Percentiles rank a stretch among this genome's conserved stretches.
Evolutionary conservation across 2,113 vertebrate species (phyloP).

Genomic region (Bagarius yarrelli): DNA sequence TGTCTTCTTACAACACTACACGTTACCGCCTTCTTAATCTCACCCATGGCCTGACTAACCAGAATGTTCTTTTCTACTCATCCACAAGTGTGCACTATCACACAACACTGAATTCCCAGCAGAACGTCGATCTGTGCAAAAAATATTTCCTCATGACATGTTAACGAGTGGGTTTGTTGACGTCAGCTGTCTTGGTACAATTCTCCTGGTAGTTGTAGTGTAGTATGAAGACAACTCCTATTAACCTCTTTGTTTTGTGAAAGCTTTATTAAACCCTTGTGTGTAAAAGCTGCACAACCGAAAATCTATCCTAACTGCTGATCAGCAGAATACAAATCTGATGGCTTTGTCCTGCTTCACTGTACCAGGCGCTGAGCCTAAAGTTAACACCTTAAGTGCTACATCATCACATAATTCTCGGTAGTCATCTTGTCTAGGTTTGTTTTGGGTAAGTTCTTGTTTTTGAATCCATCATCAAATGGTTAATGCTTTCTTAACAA

Average conservation of each 20-base stretch:
- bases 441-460: constrained; percentile 3
- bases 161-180: constrained; percentile 13
- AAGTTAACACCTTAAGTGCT: constrained; percentile 40
- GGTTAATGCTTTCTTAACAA: constrained; percentile 38
- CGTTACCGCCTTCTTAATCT: not conserved
- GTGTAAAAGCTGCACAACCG: constrained; percentile 14
- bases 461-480: constrained; percentile 13
- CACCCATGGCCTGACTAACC: constrained; percentile 1
- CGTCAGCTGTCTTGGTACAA: constrained; percentile 24
- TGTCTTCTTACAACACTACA: constrained; percentile 2
- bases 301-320: constrained; percentile 38
- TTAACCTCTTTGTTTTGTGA: constrained; percentile 32
- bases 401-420: constrained; percentile 29
- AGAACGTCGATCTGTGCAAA: not conserved
- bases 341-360: constrained; percentile 44
- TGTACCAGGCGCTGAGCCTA: constrained; percentile 40
- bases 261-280: constrained; percentile 31
- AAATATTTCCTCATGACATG: not conserved
- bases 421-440: constrained; percentile 6
- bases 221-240: constrained; percentile 27
- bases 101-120: not conserved
- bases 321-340: constrained; percentile 40
- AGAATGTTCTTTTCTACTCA: constrained; percentile 18
- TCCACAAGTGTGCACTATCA: constrained; percentile 3
- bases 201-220: constrained; percentile 25